phyloP scores from a whole-genome alignment of 1,140 invertebrate species.

The Drosophila nikananu region DNA sequence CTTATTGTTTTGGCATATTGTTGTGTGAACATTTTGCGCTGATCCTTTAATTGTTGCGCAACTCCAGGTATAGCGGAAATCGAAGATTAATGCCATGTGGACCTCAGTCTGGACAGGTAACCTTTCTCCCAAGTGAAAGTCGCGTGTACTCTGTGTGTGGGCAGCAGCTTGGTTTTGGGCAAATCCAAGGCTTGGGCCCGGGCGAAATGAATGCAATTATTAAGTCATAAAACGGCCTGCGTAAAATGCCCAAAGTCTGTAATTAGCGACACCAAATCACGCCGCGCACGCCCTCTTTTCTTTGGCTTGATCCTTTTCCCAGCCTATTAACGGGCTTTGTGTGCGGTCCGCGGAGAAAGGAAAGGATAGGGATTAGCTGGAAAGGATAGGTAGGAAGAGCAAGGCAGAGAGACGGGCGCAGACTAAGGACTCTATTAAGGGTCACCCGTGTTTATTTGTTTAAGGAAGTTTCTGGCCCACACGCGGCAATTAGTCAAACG shows the following conservation, averaged over 20 bases:
- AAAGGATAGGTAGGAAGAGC: conserved; percentile 7
- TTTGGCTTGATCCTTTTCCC: conserved; percentile 16
- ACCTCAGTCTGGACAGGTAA: not conserved
- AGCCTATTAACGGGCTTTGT: conserved; percentile 48
- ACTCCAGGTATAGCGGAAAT: conserved; percentile 37
- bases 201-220: conserved; percentile 76
- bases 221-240: conserved; percentile 76
- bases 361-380: conserved; percentile 47
- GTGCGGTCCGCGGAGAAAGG: conserved; percentile 60
- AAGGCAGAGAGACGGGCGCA: conserved; percentile 1
- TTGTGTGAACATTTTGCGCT: conserved; percentile 77
- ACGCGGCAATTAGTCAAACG: conserved; percentile 72
- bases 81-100: conserved; percentile 44
- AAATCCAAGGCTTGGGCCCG: conserved; percentile 25
- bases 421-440: conserved; percentile 35
- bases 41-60: conserved; percentile 81
- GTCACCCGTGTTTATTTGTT: conserved; percentile 66
- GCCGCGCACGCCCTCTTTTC: conserved; percentile 44
- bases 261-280: conserved; percentile 84
- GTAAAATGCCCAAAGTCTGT: conserved; percentile 71
- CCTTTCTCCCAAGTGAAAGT: conserved; percentile 25
- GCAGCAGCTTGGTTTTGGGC: conserved; percentile 40
- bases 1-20: conserved; percentile 77
- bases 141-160: conserved; percentile 41
- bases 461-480: conserved; percentile 59